Conservation (phyloP, 2,888 invertebrate genomes). For the Drosophila paranaensis region DNA sequence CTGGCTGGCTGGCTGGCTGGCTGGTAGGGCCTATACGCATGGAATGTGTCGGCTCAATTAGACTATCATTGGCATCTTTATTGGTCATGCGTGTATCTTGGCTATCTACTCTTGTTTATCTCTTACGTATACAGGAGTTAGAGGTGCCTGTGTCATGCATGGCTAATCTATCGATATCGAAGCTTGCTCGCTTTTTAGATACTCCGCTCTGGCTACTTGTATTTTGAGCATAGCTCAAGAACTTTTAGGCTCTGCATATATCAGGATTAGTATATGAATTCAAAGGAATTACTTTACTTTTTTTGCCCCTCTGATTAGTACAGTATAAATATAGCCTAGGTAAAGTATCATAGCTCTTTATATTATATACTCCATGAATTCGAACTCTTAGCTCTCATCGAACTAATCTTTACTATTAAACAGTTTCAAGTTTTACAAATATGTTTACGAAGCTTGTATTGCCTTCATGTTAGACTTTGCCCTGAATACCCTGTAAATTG, state of each 20-base stretch:
- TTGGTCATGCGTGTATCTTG: neutral
- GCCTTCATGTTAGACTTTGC: neutral
- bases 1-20: neutral
- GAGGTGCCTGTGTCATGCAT: neutral
- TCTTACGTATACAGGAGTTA: neutral
- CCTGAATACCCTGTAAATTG: neutral
- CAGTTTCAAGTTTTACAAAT: too few relatives aligned
- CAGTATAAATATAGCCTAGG: too few relatives aligned
- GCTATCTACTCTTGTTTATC: neutral
- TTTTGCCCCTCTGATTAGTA: too few relatives aligned
- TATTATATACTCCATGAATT: too few relatives aligned
- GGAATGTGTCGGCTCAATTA: neutral
- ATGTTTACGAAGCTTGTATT: too few relatives aligned
- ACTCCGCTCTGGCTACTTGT: neutral
- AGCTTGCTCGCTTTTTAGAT: neutral
- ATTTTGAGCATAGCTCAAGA: too few relatives aligned
- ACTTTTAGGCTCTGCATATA: too few relatives aligned
- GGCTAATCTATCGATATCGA: neutral
- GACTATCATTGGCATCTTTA: neutral
- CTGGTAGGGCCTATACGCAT: neutral
- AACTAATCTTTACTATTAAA: too few relatives aligned
- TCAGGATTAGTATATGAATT: neutral
- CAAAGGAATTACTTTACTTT: neutral
- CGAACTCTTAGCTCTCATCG: too few relatives aligned
- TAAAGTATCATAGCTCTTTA: too few relatives aligned